Conservation (phyloP, 2,888 invertebrate genomes). For the Keiferia lycopersicella region DNA sequence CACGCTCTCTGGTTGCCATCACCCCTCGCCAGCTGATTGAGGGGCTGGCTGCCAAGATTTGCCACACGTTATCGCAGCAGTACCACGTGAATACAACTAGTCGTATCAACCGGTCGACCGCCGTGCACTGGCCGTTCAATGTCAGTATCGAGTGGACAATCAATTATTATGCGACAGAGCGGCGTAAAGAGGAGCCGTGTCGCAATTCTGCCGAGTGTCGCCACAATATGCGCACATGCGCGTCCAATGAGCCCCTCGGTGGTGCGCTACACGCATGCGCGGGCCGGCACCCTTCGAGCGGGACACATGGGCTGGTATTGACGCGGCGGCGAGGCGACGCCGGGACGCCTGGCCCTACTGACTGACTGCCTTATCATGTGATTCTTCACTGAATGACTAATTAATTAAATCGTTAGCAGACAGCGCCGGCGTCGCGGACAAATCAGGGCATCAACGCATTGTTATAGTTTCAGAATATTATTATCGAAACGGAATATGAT, state of each 20-base stretch:
- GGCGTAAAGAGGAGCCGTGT: slow-evolving; percentile 65
- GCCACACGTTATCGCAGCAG: slow-evolving; percentile 60
- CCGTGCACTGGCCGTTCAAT: slow-evolving; percentile 67
- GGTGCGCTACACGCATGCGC: slow-evolving; percentile 59
- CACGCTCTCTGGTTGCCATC: slow-evolving; percentile 52
- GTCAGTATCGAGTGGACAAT: slow-evolving; percentile 78
- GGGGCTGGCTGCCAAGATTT: background rate
- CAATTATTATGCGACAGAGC: slow-evolving; percentile 77
- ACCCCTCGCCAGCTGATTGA: slow-evolving; percentile 30
- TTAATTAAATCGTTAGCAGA: slow-evolving; percentile 45
- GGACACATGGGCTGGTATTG: slow-evolving; percentile 47
- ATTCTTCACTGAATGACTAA: slow-evolving; percentile 39
- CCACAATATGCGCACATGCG: slow-evolving; percentile 64
- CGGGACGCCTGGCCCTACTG: slow-evolving; percentile 56
- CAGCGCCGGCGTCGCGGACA: slow-evolving; percentile 41
- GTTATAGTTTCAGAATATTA: slow-evolving; percentile 24
- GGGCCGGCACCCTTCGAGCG: slow-evolving; percentile 33
- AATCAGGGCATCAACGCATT: slow-evolving; percentile 40
- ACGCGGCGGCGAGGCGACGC: slow-evolving; percentile 57
- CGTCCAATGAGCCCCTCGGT: slow-evolving; percentile 21
- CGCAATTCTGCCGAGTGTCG: slow-evolving; percentile 52
- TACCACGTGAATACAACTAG: slow-evolving; percentile 73
- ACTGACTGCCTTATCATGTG: slow-evolving; percentile 27
- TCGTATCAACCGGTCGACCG: slow-evolving; percentile 62
- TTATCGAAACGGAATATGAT: background rate